These are phyloP conservation scores for Hipposideros larvatus DNA, from an alignment of 2,797 vertebrate genomes.

Conservation along the genomic window DNA sequence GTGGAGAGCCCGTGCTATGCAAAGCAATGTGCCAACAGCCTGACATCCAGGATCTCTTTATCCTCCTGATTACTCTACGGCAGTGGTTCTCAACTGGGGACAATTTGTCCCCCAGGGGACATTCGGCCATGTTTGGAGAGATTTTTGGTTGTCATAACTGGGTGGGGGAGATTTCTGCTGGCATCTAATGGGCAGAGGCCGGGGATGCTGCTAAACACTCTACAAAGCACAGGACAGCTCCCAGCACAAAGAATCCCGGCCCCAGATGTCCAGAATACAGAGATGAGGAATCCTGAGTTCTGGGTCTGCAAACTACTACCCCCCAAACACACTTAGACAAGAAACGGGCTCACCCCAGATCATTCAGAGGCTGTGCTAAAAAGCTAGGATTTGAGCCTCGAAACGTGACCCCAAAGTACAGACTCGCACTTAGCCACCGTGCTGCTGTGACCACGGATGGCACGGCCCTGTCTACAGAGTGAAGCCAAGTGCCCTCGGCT, in stretches of 20 bases:
- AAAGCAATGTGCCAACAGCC: fast-evolving
- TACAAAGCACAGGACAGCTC: neutral
- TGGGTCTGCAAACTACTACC: neutral
- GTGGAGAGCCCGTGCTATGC: fast-evolving
- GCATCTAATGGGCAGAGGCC: neutral
- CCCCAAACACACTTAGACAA: neutral
- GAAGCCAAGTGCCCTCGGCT: neutral
- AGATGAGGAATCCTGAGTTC: fast-evolving
- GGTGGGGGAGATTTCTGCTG: neutral
- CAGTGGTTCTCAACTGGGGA: neutral
- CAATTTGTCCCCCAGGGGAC: neutral
- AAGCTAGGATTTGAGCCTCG: neutral
- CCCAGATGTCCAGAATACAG: fast-evolving
- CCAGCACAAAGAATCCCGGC: neutral
- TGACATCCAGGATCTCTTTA: fast-evolving
- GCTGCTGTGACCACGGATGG: fast-evolving
- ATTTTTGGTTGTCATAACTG: neutral
- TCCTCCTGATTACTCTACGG: too few relatives aligned
- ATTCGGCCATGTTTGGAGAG: neutral
- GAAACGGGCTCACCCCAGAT: neutral
- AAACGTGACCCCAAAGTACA: neutral
- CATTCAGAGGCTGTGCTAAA: neutral
- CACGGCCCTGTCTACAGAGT: too few relatives aligned
- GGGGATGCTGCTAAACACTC: too few relatives aligned
- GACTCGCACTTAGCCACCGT: fast-evolving